Conservation (phyloP, 2,797 vertebrate species). For the Periparus ater region DNA sequence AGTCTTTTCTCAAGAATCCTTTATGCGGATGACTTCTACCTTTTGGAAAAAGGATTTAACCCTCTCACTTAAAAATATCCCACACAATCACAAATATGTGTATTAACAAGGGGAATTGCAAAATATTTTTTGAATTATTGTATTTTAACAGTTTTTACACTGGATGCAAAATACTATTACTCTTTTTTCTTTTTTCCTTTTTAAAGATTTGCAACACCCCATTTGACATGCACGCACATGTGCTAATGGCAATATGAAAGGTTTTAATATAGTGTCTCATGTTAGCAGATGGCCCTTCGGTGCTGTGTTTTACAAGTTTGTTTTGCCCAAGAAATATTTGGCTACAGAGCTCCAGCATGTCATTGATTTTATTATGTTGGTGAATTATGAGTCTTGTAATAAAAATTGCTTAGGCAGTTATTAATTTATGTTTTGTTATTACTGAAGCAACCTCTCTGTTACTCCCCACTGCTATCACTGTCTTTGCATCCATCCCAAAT, state of each 20-base stretch:
- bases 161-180: background rate
- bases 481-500: background rate
- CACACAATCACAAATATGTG: fast-evolving
- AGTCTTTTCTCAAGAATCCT: background rate
- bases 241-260: background rate
- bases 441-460: background rate
- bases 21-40: background rate
- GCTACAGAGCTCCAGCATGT: constrained; percentile 11
- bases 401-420: background rate
- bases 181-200: background rate
- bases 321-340: constrained; percentile 35
- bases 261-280: background rate
- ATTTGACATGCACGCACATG: background rate
- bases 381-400: background rate
- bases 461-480: background rate
- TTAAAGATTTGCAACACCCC: background rate
- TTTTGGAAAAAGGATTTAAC: background rate
- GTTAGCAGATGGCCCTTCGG: background rate
- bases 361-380: constrained; percentile 28
- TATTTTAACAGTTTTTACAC: background rate
- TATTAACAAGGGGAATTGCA: background rate
- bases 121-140: background rate
- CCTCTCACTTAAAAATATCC: background rate
- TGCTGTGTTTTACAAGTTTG: constrained; percentile 7
- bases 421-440: background rate